Evolutionary conservation across 2,113 vertebrate genomes (phyloP), one percentile per base, ranked within the genome.

Genomic region (Charadrius vociferus): DNA sequence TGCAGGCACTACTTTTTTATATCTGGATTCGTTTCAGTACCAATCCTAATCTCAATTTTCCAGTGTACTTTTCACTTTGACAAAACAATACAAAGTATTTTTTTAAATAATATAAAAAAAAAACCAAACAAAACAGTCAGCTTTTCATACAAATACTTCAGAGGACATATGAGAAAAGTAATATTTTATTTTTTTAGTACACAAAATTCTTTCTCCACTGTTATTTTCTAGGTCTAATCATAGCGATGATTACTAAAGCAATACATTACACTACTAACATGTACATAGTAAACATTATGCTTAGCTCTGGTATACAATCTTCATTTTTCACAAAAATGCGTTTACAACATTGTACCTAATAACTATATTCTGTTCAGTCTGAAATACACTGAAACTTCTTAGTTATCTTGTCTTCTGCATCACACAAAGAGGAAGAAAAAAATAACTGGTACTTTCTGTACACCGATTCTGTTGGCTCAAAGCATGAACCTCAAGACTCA

Each of bases 181-280:
- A 45, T 58, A 5, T 26, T 6, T 4, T 30, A 14, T 39, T 55
- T 30, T 56, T 47, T 17, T 4, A 55, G 53, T 17, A 20, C 3
- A 66, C 3, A 50, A 73, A 62, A 24, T 24, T 78, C 0, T 79
- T 79, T 82, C 9, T 14, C 2, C 1, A 3, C 3, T 61, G 0
- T 26, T 71, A 49, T 41, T 72, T 82, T 81, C 19, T 87, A 56
- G 4, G 22, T 18, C 20, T 83, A 61, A 55, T 68, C 0, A 34
- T 24, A n/a, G 7, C 19, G 70, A 34, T 29, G 2, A 53, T 34
- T 16, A 16, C 20, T 45, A 45, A 66, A 66, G 14, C 12, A 15
- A 45, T 45, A 32, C 29, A 45, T 66, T 43, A 43, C 3, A 4
- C 12, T 32, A 45, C 29, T 32, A 32, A 66, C 21, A 34, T 45